Conservation (phyloP, 2,888 invertebrate genomes). For the Diplolepis rosae region DNA sequence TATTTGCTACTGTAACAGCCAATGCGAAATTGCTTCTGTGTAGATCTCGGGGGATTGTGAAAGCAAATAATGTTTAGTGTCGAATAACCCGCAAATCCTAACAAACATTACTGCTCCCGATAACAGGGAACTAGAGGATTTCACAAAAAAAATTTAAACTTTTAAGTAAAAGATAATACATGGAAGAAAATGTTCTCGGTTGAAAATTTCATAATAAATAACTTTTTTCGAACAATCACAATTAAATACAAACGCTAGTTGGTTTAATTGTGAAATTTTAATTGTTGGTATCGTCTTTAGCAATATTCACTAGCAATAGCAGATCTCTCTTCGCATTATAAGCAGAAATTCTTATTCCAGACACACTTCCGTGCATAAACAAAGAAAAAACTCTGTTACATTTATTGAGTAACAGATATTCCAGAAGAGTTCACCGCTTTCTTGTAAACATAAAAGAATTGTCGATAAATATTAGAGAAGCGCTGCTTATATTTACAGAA, state of each 20-base stretch:
- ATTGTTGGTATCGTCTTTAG: too few species aligned
- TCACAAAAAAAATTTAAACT: slow-evolving; percentile 23
- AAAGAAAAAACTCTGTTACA: too few species aligned
- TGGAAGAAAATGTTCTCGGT: not conserved
- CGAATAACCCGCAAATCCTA: slow-evolving; percentile 35
- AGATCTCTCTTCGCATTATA: not conserved
- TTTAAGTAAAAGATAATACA: slow-evolving; percentile 20
- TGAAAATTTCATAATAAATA: slow-evolving; percentile 1
- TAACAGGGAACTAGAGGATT: not conserved
- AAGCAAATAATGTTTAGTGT: slow-evolving; percentile 33
- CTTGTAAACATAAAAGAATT: too few species aligned
- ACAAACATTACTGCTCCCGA: not conserved
- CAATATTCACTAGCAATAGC: slow-evolving; percentile 12
- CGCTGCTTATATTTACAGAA: too few species aligned
- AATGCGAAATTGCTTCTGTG: slow-evolving; percentile 46
- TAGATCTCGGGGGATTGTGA: slow-evolving; percentile 22
- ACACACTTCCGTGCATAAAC: slow-evolving; percentile 35
- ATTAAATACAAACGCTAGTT: not conserved
- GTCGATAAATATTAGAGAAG: too few species aligned
- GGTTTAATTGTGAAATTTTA: too few species aligned
- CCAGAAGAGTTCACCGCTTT: too few species aligned
- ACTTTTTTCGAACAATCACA: not conserved
- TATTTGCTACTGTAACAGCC: slow-evolving; percentile 43
- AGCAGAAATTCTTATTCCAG: slow-evolving; percentile 35
- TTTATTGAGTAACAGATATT: too few species aligned